Evolutionary conservation across 30 jellyfish, hydroid and myxozoan genomes (phyloP).

Genomic region (Hydractinia symbiolongicarpus): DNA sequence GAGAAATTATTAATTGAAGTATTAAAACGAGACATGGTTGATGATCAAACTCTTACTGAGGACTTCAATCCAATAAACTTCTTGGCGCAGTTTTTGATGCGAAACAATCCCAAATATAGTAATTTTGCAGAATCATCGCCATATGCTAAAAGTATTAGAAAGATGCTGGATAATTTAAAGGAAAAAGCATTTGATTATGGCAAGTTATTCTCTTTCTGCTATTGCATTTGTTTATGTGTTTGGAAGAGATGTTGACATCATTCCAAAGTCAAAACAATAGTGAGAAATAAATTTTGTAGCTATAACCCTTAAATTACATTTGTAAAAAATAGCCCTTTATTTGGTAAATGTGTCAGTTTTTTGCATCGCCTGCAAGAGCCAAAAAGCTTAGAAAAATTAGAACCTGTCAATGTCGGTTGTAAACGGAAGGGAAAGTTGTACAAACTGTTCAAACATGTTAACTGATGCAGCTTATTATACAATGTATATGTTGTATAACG

Average conservation of each 20-base stretch:
- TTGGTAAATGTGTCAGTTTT: too few relatives aligned
- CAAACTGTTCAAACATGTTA: too few relatives aligned
- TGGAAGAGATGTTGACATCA: not conserved
- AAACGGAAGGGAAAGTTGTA: too few relatives aligned
- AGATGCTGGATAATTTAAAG: constrained; percentile 62
- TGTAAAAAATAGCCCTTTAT: too few relatives aligned
- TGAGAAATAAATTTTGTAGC: not conserved
- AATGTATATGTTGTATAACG: too few relatives aligned
- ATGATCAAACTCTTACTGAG: constrained; percentile 22
- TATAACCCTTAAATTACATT: not conserved
- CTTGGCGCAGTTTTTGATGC: constrained; percentile 78
- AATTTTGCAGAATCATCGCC: constrained; percentile 75
- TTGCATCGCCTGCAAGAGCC: too few relatives aligned
- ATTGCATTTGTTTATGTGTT: not conserved
- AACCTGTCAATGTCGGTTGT: too few relatives aligned
- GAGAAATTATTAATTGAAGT: constrained; percentile 60
- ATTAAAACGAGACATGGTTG: constrained; percentile 33
- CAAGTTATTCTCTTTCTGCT: not conserved
- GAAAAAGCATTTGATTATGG: constrained; percentile 27
- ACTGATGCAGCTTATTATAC: too few relatives aligned
- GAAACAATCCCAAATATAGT: constrained; percentile 83
- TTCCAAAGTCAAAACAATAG: not conserved
- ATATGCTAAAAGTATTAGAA: constrained; percentile 61
- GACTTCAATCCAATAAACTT: constrained; percentile 67
- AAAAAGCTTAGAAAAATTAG: too few relatives aligned